Evolutionary conservation across 2,113 vertebrate species (phyloP).

Genomic region (Tretioscincus oriximinensis): DNA sequence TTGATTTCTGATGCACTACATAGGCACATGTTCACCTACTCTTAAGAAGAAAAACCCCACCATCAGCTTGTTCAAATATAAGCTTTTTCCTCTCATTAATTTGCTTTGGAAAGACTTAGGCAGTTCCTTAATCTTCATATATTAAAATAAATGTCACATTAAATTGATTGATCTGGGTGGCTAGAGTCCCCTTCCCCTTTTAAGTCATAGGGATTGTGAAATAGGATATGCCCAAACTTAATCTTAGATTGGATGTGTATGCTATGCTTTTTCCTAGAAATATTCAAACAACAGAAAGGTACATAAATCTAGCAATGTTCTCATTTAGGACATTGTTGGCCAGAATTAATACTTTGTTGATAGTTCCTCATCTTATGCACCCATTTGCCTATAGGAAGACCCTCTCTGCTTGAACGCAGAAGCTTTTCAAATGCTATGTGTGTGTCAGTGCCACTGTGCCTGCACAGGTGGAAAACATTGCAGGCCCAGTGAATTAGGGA

Average conservation of each 20-base stretch:
- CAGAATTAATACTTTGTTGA: background rate
- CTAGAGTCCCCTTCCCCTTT: background rate
- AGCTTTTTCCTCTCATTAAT: background rate
- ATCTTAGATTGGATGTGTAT: background rate
- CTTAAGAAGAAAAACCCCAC: background rate
- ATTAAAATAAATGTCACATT: background rate
- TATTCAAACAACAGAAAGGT: background rate
- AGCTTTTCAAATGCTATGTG: accelerated
- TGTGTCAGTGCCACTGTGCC: background rate
- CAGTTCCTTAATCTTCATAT: background rate
- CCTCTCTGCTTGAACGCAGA: background rate
- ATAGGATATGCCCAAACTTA: background rate
- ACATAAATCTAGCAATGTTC: background rate
- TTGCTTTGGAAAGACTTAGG: background rate
- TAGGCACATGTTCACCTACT: background rate
- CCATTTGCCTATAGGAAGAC: background rate
- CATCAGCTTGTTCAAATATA: background rate
- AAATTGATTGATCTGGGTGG: background rate
- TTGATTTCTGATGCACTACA: no score
- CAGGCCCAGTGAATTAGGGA: background rate
- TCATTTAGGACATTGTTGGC: background rate
- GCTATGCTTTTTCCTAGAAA: background rate
- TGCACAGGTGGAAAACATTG: background rate
- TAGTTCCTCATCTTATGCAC: background rate
- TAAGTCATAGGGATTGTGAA: background rate